Base-by-base conservation (phyloP, 2,888 invertebrate species). In the Hypomecis atomaria region DNA sequence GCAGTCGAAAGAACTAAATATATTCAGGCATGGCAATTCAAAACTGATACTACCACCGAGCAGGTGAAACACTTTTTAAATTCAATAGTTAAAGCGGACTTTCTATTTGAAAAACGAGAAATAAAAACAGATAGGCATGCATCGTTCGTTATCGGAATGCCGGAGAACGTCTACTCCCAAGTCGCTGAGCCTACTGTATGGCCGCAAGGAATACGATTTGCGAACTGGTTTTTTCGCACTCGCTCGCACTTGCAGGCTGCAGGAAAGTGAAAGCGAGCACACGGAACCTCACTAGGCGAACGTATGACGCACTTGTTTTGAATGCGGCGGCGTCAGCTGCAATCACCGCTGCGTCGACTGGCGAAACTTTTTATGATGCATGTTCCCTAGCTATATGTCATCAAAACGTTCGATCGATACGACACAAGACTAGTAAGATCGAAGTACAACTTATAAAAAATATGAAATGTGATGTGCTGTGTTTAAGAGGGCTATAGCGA, bases 1-100 rank as follows among this genome's bases (percentile, higher is more conserved):
- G 50, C 61, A 1, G 55, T 10, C 10, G 61, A 61, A n/a, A 42
- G 44, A 10, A n/a, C 48, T 9, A 55, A 23, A 8, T 50, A 55
- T n/a, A 49, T 62, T 0, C 62, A 62, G 45, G 62, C 62, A 0
- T 62, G 62, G 62, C 43, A 13, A 6, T 52, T 62, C 9, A 56
- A 34, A 57, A 38, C 56, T 1, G 57, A 62, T 0, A 57, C 62
- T 23, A 57, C 56, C 0, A n/a, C 38, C 0, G 56, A 50, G 33
- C 43, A 44, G 1, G 47, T 62, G 4, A 40, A 53, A 6, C 13
- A 42, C 0, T 62, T 53, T 34, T 10, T 62, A 2, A 57, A 62
- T n/a, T 34, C 34, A 7, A 62, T 62, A 1, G 44, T 5, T 0
- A 45, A 38, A 4, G 38, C 53, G 0, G 36, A 52, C 0, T 57